Evolutionary conservation across 2,797 vertebrate genomes (phyloP).

Genomic region (Erpetoichthys calabaricus): DNA sequence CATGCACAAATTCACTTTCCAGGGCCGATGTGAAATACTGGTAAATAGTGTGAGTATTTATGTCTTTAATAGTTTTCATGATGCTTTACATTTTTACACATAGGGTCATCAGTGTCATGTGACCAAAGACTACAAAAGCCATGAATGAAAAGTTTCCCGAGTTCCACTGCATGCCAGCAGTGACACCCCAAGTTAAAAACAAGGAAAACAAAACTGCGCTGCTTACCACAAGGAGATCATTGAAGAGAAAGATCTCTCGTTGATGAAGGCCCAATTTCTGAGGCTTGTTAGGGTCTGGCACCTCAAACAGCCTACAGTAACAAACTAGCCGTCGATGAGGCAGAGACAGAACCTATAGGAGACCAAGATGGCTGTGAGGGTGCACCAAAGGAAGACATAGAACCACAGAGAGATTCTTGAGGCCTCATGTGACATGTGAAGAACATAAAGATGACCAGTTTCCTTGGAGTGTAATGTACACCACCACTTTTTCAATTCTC

Average conservation of each 20-base stretch:
- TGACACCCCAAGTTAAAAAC: not conserved
- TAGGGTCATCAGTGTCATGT: too few species aligned
- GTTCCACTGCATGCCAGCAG: not conserved
- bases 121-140: too few species aligned
- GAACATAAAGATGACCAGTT: too few species aligned
- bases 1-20: not conserved
- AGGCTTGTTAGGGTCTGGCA: conserved; percentile 90
- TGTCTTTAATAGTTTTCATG: too few species aligned
- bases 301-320: conserved; percentile 91
- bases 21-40: not conserved
- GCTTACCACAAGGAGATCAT: conserved; percentile 89
- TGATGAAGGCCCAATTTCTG: conserved; percentile 91
- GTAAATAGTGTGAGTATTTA: not conserved
- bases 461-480: too few species aligned
- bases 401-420: too few species aligned
- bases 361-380: not conserved
- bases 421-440: too few species aligned
- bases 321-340: conserved; percentile 88
- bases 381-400: too few species aligned
- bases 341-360: conserved; percentile 71
- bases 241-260: conserved; percentile 94
- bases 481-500: too few species aligned
- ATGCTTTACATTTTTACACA: too few species aligned
- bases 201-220: conserved; percentile 1
- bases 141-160: too few species aligned